Evolutionary conservation across 2,797 vertebrate species (phyloP).

Genomic region (Lagorchestes hirsutus): DNA sequence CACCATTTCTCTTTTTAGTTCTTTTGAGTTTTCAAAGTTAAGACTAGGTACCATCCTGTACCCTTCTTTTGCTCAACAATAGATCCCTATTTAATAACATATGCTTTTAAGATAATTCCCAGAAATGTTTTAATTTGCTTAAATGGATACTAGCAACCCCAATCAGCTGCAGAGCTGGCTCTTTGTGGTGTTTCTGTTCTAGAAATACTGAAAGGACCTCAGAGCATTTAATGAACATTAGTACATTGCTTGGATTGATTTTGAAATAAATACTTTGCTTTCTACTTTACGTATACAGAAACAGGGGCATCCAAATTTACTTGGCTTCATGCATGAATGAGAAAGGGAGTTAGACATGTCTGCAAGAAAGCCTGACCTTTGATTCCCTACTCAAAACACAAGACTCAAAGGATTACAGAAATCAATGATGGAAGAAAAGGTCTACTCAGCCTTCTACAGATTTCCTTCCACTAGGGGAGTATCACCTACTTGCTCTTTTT

Average conservation of each 20-base stretch:
- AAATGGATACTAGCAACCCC: conserved; percentile 65
- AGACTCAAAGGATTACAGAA: conserved; percentile 35
- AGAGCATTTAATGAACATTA: not conserved
- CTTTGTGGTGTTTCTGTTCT: not conserved
- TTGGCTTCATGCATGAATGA: not conserved
- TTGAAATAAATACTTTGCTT: not conserved
- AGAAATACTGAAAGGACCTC: not conserved
- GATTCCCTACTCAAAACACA: not conserved
- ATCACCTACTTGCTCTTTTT: conserved; percentile 51
- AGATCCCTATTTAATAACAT: conserved; percentile 52
- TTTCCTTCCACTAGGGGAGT: not conserved
- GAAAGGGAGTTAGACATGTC: not conserved
- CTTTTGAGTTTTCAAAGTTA: conserved; percentile 33
- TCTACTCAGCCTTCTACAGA: not conserved
- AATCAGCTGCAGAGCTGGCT: conserved; percentile 39
- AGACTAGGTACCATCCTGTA: conserved; percentile 39
- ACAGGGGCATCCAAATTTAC: not conserved
- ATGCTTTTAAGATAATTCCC: conserved; percentile 61
- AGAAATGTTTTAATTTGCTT: conserved; percentile 60
- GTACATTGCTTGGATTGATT: not conserved
- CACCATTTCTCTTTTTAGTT: conserved; percentile 43
- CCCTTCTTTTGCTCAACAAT: conserved; percentile 43
- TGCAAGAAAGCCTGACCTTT: not conserved
- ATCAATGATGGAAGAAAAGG: not conserved
- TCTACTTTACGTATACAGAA: not conserved